Conservation (phyloP, 2,797 vertebrate species). For the Erpetoichthys calabaricus region DNA sequence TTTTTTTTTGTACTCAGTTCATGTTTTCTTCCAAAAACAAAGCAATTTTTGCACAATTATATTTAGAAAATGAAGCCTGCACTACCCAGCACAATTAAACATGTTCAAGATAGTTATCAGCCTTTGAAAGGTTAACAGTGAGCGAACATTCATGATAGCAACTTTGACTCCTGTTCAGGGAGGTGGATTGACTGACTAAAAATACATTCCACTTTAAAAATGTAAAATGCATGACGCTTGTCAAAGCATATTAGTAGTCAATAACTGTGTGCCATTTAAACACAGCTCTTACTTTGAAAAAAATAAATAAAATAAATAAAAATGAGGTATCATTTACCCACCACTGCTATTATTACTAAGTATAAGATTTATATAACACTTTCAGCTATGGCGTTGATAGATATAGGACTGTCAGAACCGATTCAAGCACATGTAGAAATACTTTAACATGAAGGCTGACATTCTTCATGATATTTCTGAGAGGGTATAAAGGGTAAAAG, state of each 20-base stretch:
- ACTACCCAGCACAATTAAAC: neutral
- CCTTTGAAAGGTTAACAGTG: neutral
- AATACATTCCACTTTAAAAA: neutral
- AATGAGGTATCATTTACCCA: slow-evolving; percentile 4
- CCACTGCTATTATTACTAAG: slow-evolving; percentile 3
- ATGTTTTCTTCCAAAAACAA: too few species aligned
- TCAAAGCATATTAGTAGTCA: slow-evolving; percentile 10
- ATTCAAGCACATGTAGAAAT: slow-evolving; percentile 17
- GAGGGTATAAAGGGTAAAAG: slow-evolving; percentile 50
- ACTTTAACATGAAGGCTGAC: slow-evolving; percentile 25
- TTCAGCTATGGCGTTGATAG: slow-evolving; percentile 5
- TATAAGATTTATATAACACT: slow-evolving; percentile 2
- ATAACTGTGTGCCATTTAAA: slow-evolving; percentile 7
- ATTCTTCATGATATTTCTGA: slow-evolving; percentile 46
- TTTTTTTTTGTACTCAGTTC: too few species aligned
- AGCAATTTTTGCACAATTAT: too few species aligned
- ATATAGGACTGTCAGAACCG: slow-evolving; percentile 19
- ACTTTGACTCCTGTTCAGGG: neutral
- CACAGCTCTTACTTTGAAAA: slow-evolving; percentile 8
- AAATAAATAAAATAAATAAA: slow-evolving; percentile 4
- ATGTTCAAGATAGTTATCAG: neutral
- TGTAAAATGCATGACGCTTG: slow-evolving; percentile 1
- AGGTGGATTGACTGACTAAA: neutral
- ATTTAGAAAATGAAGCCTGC: neutral
- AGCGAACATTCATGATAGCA: neutral